These are phyloP conservation scores for Euphydryas editha DNA, from an alignment of 2,888 invertebrate genomes.

Conservation along the genomic window DNA sequence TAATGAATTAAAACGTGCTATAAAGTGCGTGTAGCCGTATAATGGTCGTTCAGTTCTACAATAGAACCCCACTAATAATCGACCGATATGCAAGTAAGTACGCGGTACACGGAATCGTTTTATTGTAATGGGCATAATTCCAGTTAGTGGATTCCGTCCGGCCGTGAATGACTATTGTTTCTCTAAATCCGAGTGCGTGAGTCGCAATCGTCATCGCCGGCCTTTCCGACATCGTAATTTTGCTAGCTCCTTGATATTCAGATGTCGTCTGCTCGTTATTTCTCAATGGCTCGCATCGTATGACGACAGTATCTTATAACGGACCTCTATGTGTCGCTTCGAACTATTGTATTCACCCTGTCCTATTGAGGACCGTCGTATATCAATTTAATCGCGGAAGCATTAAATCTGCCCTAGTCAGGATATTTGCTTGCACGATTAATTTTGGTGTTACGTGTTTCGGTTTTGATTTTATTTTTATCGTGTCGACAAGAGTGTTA, in stretches of 20 bases:
- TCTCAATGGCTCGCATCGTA: conserved; percentile 69
- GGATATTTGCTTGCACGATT: conserved; percentile 32
- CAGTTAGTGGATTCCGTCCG: conserved; percentile 66
- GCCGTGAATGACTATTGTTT: conserved; percentile 66
- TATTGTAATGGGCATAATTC: conserved; percentile 71
- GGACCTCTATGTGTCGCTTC: conserved; percentile 30
- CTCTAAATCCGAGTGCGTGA: conserved; percentile 66
- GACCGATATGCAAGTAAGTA: conserved; percentile 53
- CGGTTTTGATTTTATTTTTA: conserved; percentile 29
- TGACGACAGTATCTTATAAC: conserved; percentile 57
- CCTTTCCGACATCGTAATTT: conserved; percentile 71
- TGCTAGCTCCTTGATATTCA: conserved; percentile 71
- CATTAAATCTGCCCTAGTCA: conserved; percentile 42
- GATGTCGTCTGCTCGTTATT: conserved; percentile 69
- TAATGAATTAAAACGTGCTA: conserved; percentile 36
- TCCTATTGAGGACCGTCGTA: conserved; percentile 44
- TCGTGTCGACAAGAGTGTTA: neutral
- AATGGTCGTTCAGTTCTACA: conserved; percentile 48
- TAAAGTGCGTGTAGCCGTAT: conserved; percentile 28
- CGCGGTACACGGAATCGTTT: conserved; percentile 70
- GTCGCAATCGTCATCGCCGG: conserved; percentile 62
- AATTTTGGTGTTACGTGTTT: conserved; percentile 24
- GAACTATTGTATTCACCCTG: conserved; percentile 62
- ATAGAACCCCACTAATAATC: conserved; percentile 51
- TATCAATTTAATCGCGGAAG: conserved; percentile 43